Evolutionary conservation across 2,888 invertebrate species (phyloP).

Genomic region (Lapara coniferarum): DNA sequence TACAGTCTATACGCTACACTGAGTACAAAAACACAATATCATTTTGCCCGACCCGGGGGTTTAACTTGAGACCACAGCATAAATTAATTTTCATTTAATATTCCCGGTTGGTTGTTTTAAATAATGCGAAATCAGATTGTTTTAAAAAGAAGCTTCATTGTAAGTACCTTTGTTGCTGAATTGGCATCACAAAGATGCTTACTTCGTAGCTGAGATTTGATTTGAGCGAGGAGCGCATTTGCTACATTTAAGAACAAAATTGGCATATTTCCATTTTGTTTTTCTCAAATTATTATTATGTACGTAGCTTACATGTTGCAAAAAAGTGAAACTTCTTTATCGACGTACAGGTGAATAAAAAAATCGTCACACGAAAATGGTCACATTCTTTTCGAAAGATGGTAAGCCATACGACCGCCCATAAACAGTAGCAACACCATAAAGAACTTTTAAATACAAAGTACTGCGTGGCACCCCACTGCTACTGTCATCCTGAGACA

Average conservation of each 20-base stretch:
- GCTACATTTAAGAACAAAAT: slow-evolving; percentile 8
- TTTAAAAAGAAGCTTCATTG: slow-evolving; percentile 39
- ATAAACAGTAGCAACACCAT: too few relatives aligned
- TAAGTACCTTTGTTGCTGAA: slow-evolving; percentile 36
- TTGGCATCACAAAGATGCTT: slow-evolving; percentile 36
- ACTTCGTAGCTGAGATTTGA: slow-evolving; percentile 43
- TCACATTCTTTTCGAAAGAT: too few relatives aligned
- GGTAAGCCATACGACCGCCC: too few relatives aligned
- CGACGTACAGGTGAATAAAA: too few relatives aligned
- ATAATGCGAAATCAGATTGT: slow-evolving; percentile 28
- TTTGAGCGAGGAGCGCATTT: slow-evolving; percentile 29
- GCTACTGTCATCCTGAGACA: too few relatives aligned
- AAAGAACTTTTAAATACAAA: too few relatives aligned
- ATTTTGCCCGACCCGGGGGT: too few relatives aligned
- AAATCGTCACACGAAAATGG: too few relatives aligned
- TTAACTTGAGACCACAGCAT: too few relatives aligned
- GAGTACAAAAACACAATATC: too few relatives aligned
- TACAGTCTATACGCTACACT: too few relatives aligned
- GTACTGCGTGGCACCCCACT: too few relatives aligned
- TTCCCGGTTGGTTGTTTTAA: neutral
- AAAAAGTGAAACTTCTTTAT: neutral
- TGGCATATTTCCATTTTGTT: slow-evolving; percentile 2
- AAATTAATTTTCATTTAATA: neutral
- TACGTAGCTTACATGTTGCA: neutral
- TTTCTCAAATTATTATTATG: neutral